Evolutionary conservation across 2,888 invertebrate species (phyloP).

Genomic region (Nomada ferruginata): DNA sequence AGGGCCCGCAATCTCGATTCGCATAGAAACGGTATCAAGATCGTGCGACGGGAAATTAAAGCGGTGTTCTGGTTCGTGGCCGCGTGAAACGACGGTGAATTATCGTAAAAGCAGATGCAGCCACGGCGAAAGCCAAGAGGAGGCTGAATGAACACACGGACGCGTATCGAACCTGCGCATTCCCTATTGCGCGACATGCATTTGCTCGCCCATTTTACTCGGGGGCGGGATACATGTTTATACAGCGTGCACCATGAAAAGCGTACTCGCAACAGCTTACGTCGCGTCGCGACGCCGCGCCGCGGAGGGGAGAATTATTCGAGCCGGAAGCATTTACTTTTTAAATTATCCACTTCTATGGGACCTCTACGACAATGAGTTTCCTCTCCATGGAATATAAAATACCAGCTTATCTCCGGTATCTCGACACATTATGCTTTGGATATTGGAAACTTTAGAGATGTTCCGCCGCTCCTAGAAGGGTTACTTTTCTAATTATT

Average conservation of each 20-base stretch:
- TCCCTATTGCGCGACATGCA: constrained; percentile 66
- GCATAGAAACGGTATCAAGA: background rate
- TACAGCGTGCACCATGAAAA: constrained; percentile 51
- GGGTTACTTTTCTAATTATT: too few relatives aligned
- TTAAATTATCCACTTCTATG: constrained; percentile 10
- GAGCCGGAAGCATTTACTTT: constrained; percentile 10
- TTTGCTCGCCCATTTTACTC: constrained; percentile 61
- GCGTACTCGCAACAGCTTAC: constrained; percentile 48
- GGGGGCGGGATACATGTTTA: constrained; percentile 55
- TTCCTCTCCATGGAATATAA: background rate
- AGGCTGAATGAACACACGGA: constrained; percentile 60
- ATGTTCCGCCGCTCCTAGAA: too few relatives aligned
- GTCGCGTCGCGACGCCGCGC: background rate
- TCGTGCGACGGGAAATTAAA: constrained; percentile 7
- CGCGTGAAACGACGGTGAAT: constrained; percentile 39
- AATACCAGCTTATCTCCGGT: background rate
- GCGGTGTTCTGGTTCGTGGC: constrained; percentile 10
- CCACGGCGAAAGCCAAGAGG: constrained; percentile 34
- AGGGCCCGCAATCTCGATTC: background rate
- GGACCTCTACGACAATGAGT: background rate
- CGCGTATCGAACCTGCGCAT: constrained; percentile 64
- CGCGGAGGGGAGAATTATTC: constrained; percentile 23
- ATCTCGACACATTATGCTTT: background rate
- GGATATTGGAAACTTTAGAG: background rate
- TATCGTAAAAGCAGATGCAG: constrained; percentile 44